phyloP scores from a whole-genome alignment of 2,113 vertebrate genomes.

The Halcyon senegalensis region DNA sequence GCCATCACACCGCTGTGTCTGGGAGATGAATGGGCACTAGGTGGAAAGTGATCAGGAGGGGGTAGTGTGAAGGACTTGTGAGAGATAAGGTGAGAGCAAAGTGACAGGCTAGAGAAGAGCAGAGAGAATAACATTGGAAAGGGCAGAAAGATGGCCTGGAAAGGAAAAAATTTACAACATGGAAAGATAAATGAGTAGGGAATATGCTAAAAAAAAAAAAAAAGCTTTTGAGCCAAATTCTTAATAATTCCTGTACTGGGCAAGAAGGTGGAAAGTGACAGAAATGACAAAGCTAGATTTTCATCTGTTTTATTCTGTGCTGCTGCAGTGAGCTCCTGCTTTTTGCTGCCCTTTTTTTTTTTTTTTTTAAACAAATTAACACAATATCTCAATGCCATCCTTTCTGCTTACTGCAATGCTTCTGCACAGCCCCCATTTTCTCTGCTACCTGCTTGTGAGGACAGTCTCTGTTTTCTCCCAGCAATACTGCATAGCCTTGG shows the following conservation, averaged over 20 bases:
- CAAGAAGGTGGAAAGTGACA: background rate
- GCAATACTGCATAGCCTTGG: accelerated
- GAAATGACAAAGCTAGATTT: background rate
- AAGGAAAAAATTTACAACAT: background rate
- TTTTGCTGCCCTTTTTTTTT: background rate
- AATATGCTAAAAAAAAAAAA: background rate
- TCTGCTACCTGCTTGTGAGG: background rate
- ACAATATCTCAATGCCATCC: background rate
- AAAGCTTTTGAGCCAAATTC: background rate
- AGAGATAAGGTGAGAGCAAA: background rate
- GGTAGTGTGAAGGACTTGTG: background rate
- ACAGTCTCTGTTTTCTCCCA: background rate
- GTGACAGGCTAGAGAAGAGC: background rate
- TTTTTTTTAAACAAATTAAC: background rate
- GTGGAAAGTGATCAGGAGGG: background rate
- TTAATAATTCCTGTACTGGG: background rate
- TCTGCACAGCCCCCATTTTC: background rate
- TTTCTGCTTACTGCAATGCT: background rate
- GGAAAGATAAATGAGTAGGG: background rate
- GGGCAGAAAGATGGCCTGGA: background rate
- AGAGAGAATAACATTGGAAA: background rate
- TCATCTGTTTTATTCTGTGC: background rate
- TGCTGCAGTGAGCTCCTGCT: background rate
- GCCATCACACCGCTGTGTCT: background rate
- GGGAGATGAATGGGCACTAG: background rate